phyloP scores from a whole-genome alignment of 2,797 vertebrate genomes.

The Hozukius guyotensis region DNA sequence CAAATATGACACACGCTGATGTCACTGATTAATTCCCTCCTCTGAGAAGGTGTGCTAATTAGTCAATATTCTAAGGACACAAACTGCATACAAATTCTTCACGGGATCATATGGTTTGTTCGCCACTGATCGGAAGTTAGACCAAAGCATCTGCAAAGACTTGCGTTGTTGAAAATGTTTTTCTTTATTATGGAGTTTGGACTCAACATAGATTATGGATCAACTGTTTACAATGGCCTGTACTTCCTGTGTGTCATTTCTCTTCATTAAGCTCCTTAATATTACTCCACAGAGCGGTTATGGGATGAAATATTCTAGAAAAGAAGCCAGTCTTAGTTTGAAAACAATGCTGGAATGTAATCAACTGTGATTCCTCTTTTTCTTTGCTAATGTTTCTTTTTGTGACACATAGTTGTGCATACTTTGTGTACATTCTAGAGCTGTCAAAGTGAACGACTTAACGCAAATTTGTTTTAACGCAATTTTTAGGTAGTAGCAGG shows the following conservation, averaged over 20 bases:
- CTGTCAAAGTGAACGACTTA: too few relatives aligned
- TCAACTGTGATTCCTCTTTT: background rate
- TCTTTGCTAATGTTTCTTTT: background rate
- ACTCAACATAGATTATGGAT: background rate
- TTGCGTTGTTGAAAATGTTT: background rate
- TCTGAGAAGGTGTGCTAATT: background rate
- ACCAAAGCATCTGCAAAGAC: background rate
- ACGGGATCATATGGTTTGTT: background rate
- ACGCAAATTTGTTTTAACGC: too few relatives aligned
- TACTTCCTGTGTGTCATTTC: background rate
- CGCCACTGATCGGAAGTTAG: background rate
- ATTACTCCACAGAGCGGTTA: background rate
- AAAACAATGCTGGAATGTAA: background rate
- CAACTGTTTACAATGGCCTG: background rate
- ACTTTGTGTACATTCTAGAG: background rate
- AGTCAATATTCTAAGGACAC: background rate
- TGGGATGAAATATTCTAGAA: background rate
- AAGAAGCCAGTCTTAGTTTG: background rate
- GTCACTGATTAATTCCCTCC: conserved; percentile 3
- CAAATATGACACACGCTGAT: background rate
- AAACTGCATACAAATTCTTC: background rate
- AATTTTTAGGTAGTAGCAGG: too few relatives aligned
- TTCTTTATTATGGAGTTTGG: background rate
- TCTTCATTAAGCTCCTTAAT: conserved; percentile 1
- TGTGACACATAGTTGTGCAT: background rate